These are phyloP conservation scores for Morone chrysops DNA, from an alignment of 2,113 vertebrate genomes.

Conservation along the genomic window DNA sequence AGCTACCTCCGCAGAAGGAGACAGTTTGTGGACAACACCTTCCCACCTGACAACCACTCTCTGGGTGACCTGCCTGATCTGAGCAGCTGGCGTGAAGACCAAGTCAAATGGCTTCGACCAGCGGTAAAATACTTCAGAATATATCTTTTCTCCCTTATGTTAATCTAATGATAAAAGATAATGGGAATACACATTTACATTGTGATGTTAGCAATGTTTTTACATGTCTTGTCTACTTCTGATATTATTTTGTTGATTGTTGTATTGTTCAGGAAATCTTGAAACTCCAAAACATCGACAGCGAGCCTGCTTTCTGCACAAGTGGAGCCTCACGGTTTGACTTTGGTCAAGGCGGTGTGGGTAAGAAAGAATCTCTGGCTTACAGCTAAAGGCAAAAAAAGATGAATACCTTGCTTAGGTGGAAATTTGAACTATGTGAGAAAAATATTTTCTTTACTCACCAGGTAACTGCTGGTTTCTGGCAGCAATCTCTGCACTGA, in stretches of 20 bases:
- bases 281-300: not conserved
- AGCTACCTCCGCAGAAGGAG: fast-evolving
- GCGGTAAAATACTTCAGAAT: not conserved
- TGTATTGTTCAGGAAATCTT: slow-evolving; percentile 46
- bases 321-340: slow-evolving; percentile 60
- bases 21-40: slow-evolving; percentile 54
- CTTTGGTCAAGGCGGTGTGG: slow-evolving; percentile 44
- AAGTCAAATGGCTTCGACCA: slow-evolving; percentile 66
- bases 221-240: not conserved
- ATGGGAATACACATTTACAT: not conserved
- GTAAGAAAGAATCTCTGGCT: not conserved
- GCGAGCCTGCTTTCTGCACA: not conserved
- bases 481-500: slow-evolving; percentile 58
- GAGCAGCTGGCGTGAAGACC: fast-evolving
- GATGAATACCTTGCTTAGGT: not conserved
- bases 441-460: not conserved
- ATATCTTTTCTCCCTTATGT: not conserved
- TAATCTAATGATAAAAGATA: not conserved
- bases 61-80: slow-evolving; percentile 38
- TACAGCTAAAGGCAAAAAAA: not conserved
- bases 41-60: slow-evolving; percentile 47
- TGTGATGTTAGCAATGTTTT: not conserved
- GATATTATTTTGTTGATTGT: not conserved
- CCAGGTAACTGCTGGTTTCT: slow-evolving; percentile 72
- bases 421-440: not conserved